A percentile compares a stretch with the other conserved stretches of the same genome.
Conservation (phyloP, 2,797 vertebrate species). For the Thaleichthys pacificus region DNA sequence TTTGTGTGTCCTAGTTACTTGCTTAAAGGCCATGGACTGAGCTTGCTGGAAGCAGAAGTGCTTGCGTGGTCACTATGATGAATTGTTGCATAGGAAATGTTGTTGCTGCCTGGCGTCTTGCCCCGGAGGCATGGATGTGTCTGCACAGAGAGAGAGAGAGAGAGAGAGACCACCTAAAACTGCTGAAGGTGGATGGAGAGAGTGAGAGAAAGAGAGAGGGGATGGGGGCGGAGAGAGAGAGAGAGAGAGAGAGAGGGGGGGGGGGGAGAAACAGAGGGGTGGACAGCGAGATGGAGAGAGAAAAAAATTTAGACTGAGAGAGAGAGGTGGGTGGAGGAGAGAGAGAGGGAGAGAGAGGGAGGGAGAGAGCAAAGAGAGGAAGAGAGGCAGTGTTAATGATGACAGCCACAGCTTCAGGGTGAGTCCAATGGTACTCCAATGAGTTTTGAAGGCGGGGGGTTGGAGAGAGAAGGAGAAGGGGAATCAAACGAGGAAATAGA, state of each 20-base stretch:
- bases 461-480: background rate
- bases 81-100: slow-evolving; percentile 51
- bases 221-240: too few species aligned
- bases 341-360: background rate
- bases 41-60: slow-evolving; percentile 47
- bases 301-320: background rate
- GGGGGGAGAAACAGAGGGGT: slow-evolving; percentile 11
- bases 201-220: background rate
- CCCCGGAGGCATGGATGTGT: slow-evolving; percentile 52
- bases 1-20: slow-evolving; percentile 44
- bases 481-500: background rate
- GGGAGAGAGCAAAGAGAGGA: background rate
- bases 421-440: slow-evolving; percentile 11
- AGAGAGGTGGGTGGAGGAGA: background rate
- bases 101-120: slow-evolving; percentile 41
- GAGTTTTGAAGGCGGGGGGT: slow-evolving; percentile 13
- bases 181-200: slow-evolving; percentile 12
- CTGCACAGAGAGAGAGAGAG: slow-evolving; percentile 33
- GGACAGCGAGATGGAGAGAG: background rate
- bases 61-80: slow-evolving; percentile 47
- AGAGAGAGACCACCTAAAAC: slow-evolving; percentile 24
- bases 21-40: slow-evolving; percentile 51
- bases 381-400: slow-evolving; percentile 2
- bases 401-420: slow-evolving; percentile 6
- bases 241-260: background rate